phyloP scores from a whole-genome alignment of 2,113 vertebrate genomes.

The Axis porcinus region DNA sequence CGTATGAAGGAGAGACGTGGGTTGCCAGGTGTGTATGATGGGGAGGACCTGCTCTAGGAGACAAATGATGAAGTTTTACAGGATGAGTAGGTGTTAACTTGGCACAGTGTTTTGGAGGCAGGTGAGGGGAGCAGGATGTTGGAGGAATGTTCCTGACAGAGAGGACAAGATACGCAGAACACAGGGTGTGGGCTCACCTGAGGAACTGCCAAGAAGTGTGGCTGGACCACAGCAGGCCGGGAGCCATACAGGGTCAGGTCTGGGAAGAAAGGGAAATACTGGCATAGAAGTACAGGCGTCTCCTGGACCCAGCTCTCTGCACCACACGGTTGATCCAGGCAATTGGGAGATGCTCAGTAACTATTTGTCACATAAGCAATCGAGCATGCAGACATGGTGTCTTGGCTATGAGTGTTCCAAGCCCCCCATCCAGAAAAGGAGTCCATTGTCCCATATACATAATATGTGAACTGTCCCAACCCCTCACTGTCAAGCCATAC shows the following conservation, averaged over 20 bases:
- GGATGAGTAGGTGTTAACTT: not conserved
- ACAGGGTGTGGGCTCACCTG: not conserved
- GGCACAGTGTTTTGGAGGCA: not conserved
- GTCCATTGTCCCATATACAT: not conserved
- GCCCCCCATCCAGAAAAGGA: not conserved
- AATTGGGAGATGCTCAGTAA: not conserved
- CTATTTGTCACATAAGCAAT: not conserved
- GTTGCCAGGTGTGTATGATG: accelerated
- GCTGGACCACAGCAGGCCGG: not conserved
- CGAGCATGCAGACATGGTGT: not conserved
- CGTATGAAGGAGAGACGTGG: not conserved
- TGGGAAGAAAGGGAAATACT: not conserved
- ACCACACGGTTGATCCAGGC: not conserved
- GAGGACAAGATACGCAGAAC: not conserved
- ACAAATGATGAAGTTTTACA: not conserved
- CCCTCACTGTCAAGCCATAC: not conserved
- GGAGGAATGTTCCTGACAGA: not conserved
- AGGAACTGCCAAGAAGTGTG: not conserved
- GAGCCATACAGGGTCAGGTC: not conserved
- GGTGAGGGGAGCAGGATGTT: not conserved
- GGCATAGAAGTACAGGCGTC: not conserved
- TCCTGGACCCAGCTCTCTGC: not conserved
- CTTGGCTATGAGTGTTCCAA: not conserved
- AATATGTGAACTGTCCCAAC: not conserved
- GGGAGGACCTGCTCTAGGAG: not conserved